Percentiles rank a stretch among this genome's conserved stretches.
phyloP scores from a whole-genome alignment of 2,888 invertebrate genomes.

The Drosophila eohydei region DNA sequence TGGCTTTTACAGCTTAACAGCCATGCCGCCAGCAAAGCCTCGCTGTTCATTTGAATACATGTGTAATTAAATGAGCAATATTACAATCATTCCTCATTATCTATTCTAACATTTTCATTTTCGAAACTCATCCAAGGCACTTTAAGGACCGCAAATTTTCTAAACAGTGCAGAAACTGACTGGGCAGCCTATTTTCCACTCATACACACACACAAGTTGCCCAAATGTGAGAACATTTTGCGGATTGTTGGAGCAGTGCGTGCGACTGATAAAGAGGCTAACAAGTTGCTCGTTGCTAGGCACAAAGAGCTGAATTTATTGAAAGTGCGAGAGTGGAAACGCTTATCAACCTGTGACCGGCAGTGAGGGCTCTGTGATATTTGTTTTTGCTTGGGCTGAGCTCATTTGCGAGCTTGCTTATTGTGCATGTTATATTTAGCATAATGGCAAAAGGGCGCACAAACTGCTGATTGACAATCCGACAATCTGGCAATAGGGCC shows the following conservation, averaged over 20 bases:
- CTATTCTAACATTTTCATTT: neutral
- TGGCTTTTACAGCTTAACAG: constrained; percentile 1
- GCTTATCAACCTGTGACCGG: constrained; percentile 52
- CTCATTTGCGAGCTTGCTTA: constrained; percentile 35
- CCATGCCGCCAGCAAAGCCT: neutral
- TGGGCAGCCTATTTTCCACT: neutral
- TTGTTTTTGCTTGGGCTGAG: constrained; percentile 27
- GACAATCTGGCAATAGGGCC: constrained; percentile 36
- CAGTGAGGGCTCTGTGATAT: constrained; percentile 38
- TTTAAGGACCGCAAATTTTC: neutral
- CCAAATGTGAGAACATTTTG: neutral
- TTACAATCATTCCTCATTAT: neutral
- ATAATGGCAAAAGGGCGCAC: constrained; percentile 60
- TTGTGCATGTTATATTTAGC: constrained; percentile 62
- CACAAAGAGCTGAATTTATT: constrained; percentile 31
- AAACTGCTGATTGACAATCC: constrained; percentile 42
- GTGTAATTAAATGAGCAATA: constrained; percentile 17
- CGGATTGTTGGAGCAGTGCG: neutral
- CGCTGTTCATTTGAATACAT: neutral
- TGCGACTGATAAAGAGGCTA: constrained; percentile 26
- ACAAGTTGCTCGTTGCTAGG: constrained; percentile 18
- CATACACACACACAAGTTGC: neutral
- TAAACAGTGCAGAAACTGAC: neutral
- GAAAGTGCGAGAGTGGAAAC: neutral
- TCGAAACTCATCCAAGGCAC: neutral